Base-by-base conservation (phyloP, 2,888 invertebrate genomes). In the Cephus runcator region DNA sequence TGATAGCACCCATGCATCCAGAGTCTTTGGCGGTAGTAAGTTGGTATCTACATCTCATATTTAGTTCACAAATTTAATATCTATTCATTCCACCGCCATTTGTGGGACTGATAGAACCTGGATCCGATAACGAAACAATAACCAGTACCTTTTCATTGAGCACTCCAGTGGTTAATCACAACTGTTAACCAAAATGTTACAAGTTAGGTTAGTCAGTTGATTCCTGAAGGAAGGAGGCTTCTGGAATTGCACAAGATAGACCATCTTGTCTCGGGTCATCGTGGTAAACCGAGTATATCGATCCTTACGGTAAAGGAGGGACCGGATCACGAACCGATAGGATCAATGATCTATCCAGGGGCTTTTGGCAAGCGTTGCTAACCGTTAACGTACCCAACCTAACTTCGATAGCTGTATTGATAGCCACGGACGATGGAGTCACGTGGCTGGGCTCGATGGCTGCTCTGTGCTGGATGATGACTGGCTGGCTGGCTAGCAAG, bases 1-100 rank as follows among this genome's bases (percentile, higher is more conserved):
- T 81, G 84, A 85, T 85, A 85, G 56, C 23, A 56, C 9, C 23
- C 23, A 9, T 23, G 56, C 23, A 56, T 23, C 23, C 9, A 56
- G 56, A 56, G 56, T 9, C 15, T 56, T 56, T 56, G 56, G 23
- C 23, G 56, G 9, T 6, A 56, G 56, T 23, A 56, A 23, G 56
- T 56, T 56, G 40, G 6, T 56, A 23, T 15, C 56, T 56, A 56
- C 9, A 56, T 56, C 6, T 23, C 23, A 56, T 56, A 56, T 23
- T 9, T 9, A 23, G 23, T 23, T 23, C 56, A 23, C 9, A 23
- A 56, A 56, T 56, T 56, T 15, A 56, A 9, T 23, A 56, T 56
- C 23, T 23, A 2, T 6, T 40, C 23, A 56, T 56, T 56, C 23
- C 56, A 23, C 23, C 23, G 9, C 56, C 23, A 9, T 9, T 56